Conservation (phyloP, 2,888 invertebrate genomes). For the Lasius platythorax region DNA sequence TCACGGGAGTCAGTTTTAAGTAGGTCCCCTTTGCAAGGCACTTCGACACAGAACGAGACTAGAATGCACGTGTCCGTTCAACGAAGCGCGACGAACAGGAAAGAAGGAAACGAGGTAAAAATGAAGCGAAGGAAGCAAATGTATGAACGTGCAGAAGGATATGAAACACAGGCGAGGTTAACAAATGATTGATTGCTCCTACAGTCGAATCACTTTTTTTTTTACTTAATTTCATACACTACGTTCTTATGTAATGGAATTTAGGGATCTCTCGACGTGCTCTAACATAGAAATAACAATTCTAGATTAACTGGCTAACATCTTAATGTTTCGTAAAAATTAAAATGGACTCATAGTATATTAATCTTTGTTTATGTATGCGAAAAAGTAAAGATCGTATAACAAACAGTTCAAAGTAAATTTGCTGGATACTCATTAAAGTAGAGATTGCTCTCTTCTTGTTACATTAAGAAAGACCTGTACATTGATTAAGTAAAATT, state of each 20-base stretch:
- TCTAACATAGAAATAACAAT: not conserved
- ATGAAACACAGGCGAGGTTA: not conserved
- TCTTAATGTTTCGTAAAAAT: not conserved
- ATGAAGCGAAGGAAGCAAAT: conserved; percentile 20
- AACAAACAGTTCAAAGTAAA: not conserved
- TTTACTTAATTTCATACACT: not conserved
- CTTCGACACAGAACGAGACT: conserved; percentile 46
- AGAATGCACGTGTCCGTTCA: conserved; percentile 35
- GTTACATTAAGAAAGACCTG: not conserved
- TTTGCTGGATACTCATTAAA: not conserved
- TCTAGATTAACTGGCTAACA: not conserved
- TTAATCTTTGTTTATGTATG: not conserved
- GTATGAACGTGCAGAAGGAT: not conserved
- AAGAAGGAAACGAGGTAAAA: conserved; percentile 11
- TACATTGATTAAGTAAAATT: not conserved
- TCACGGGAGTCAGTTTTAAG: conserved; percentile 38
- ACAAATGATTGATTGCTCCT: conserved; percentile 10
- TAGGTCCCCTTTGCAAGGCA: conserved; percentile 41
- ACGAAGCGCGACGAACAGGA: conserved; percentile 19
- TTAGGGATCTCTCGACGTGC: not conserved
- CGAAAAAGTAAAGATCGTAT: not conserved
- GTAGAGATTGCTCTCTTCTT: not conserved
- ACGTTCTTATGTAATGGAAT: not conserved
- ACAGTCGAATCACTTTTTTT: not conserved
- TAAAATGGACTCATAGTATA: not conserved